Evolutionary conservation across 2,888 invertebrate species (phyloP).

Genomic region (Lobophora halterata): DNA sequence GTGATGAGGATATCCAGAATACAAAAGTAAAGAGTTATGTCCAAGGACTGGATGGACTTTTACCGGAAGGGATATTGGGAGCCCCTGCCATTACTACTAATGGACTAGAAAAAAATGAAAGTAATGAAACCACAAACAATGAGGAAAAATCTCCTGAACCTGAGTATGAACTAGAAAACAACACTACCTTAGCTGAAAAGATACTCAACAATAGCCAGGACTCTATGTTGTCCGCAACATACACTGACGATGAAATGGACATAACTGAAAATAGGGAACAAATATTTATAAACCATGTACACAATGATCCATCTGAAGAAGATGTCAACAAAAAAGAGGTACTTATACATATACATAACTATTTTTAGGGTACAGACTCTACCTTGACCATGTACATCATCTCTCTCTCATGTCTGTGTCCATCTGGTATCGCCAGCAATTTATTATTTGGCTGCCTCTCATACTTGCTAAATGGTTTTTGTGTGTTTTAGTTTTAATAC

Average conservation of each 20-base stretch:
- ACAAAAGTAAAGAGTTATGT: slow-evolving; percentile 2
- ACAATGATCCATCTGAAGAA: slow-evolving; percentile 1
- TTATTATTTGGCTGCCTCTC: too few species aligned
- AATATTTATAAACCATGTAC: slow-evolving; percentile 13
- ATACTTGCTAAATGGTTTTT: too few species aligned
- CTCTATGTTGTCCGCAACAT: slow-evolving; percentile 19
- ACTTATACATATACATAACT: background rate
- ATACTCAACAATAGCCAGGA: slow-evolving; percentile 15
- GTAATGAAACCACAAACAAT: slow-evolving; percentile 2
- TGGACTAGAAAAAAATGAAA: slow-evolving; percentile 3
- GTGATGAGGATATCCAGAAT: slow-evolving; percentile 1
- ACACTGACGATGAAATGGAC: slow-evolving; percentile 17
- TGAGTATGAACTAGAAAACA: slow-evolving; percentile 16
- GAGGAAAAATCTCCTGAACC: slow-evolving; percentile 5
- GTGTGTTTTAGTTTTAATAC: too few species aligned
- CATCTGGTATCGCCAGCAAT: too few species aligned
- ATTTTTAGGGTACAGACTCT: too few species aligned
- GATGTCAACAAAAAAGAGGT: slow-evolving; percentile 9
- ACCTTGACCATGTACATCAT: too few species aligned
- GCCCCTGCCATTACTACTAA: slow-evolving; percentile 8
- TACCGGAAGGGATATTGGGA: background rate
- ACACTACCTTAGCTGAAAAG: slow-evolving; percentile 13
- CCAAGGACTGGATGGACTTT: slow-evolving; percentile 1
- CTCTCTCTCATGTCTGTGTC: too few species aligned
- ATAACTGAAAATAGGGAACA: slow-evolving; percentile 18